These are phyloP conservation scores for Pithys albifrons DNA, from an alignment of 2,113 vertebrate genomes.

Conservation along the genomic window DNA sequence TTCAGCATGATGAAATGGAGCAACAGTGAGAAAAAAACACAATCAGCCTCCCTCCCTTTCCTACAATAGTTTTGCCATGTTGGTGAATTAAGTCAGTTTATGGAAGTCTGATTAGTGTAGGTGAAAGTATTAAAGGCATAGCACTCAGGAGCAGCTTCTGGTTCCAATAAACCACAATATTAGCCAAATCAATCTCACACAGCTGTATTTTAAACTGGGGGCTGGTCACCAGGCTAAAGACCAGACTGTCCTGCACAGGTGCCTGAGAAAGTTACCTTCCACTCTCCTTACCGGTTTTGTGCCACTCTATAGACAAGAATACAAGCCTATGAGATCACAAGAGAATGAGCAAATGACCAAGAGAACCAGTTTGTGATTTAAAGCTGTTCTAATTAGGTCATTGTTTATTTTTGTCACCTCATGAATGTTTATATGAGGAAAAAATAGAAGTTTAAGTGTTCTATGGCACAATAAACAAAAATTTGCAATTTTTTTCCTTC, in stretches of 20 bases:
- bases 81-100: not conserved
- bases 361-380: not conserved
- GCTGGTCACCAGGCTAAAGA: not conserved
- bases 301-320: not conserved
- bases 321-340: not conserved
- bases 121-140: not conserved
- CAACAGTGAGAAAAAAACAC: rapidly evolving
- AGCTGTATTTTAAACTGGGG: not conserved
- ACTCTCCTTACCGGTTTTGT: not conserved
- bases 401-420: not conserved
- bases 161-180: not conserved
- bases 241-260: rapidly evolving
- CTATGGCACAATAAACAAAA: not conserved
- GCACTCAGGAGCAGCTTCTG: not conserved
- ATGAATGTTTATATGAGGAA: not conserved
- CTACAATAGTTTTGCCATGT: not conserved
- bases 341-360: not conserved
- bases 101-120: not conserved
- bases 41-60: not conserved
- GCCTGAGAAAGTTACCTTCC: not conserved
- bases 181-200: not conserved
- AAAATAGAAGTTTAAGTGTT: not conserved
- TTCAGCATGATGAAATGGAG: not conserved
- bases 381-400: not conserved
- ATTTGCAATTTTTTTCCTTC: not conserved